Evolutionary conservation across 2,113 vertebrate species (phyloP).

Genomic region (Tragelaphus scriptus): DNA sequence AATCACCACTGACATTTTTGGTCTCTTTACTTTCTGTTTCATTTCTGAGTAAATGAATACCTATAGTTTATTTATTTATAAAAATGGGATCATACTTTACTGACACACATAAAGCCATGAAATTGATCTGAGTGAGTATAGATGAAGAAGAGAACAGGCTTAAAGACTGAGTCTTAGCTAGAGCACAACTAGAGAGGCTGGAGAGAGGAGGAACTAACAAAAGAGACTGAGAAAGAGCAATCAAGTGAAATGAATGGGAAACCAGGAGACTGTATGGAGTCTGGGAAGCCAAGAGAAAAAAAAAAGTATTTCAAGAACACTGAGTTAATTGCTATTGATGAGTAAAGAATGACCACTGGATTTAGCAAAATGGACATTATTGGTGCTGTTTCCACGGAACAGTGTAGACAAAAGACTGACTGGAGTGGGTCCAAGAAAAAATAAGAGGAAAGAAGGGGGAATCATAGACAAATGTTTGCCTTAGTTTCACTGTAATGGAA

Average conservation of each 20-base stretch:
- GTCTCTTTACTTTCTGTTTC: neutral
- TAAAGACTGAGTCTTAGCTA: neutral
- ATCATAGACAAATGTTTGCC: neutral
- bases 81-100: neutral
- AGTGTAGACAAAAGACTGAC: neutral
- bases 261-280: neutral
- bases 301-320: neutral
- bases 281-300: neutral
- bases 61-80: neutral
- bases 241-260: neutral
- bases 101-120: neutral
- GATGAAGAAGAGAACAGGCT: neutral
- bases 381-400: neutral
- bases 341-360: neutral
- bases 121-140: neutral
- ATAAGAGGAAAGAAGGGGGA: neutral
- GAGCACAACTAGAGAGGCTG: neutral
- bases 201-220: neutral
- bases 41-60: neutral
- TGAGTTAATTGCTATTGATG: neutral
- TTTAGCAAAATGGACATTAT: neutral
- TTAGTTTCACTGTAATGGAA: neutral
- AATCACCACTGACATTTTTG: neutral
- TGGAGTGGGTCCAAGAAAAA: neutral
- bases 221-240: neutral